Conservation (phyloP, 1,140 invertebrate genomes). For the Manduca sexta region DNA sequence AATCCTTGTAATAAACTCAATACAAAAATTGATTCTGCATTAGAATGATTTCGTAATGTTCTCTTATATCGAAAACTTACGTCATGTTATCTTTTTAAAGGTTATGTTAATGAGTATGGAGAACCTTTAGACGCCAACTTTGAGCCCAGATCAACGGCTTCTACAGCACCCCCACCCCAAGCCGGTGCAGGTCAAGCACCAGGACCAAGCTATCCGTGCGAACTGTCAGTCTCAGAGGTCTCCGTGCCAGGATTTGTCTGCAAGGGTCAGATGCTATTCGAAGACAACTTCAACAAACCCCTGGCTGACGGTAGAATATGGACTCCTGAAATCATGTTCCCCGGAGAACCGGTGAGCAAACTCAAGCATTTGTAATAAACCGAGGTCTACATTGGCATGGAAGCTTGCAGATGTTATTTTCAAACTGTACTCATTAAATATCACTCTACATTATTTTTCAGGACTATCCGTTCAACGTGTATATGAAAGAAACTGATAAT, state of each 20-base stretch:
- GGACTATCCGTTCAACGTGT: slow-evolving; percentile 81
- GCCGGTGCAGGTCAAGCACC: not conserved
- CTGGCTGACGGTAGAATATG: slow-evolving; percentile 55
- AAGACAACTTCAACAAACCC: slow-evolving; percentile 65
- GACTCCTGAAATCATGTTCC: slow-evolving; percentile 68
- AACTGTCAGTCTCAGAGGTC: slow-evolving; percentile 38
- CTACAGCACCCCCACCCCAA: not conserved
- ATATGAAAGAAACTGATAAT: slow-evolving; percentile 76
- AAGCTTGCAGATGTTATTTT: too few species aligned
- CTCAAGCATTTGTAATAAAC: too few species aligned
- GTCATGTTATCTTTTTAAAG: too few species aligned
- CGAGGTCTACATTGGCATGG: too few species aligned
- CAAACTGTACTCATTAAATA: too few species aligned
- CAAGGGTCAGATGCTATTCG: slow-evolving; percentile 71
- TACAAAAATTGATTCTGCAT: too few species aligned
- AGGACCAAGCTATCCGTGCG: slow-evolving; percentile 26
- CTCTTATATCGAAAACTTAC: too few species aligned
- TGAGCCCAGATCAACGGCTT: not conserved
- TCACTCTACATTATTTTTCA: slow-evolving; percentile 29
- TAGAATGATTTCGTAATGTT: too few species aligned
- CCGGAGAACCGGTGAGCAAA: slow-evolving; percentile 56
- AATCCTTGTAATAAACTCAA: too few species aligned
- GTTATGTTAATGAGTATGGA: slow-evolving; percentile 38
- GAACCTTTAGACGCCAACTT: slow-evolving; percentile 18
- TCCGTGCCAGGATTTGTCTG: slow-evolving; percentile 62